Evolutionary conservation across 2,888 invertebrate genomes (phyloP).

Genomic region (Colletes collaris): DNA sequence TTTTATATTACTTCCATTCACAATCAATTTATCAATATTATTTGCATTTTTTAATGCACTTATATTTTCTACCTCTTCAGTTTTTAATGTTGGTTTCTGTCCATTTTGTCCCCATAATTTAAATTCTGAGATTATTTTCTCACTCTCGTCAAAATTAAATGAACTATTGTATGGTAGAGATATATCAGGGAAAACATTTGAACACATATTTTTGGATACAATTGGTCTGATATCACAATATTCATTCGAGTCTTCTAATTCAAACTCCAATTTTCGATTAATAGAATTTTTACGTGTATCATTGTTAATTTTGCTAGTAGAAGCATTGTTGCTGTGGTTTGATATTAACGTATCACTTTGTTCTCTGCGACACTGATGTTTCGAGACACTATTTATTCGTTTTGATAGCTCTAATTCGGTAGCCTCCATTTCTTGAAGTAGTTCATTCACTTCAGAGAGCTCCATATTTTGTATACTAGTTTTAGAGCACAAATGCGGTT

Average conservation of each 20-base stretch:
- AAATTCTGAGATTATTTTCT: constrained; percentile 72
- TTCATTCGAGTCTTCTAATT: constrained; percentile 45
- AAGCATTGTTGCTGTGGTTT: constrained; percentile 10
- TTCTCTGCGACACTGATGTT: constrained; percentile 54
- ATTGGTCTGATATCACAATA: constrained; percentile 16
- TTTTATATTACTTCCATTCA: constrained; percentile 8
- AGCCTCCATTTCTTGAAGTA: constrained; percentile 82
- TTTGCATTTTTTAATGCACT: constrained; percentile 11
- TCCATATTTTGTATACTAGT: constrained; percentile 75
- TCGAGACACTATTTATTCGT: constrained; percentile 62
- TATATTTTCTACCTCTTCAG: constrained; percentile 23
- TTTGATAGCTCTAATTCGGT: constrained; percentile 80
- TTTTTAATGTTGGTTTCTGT: constrained; percentile 29
- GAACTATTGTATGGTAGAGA: constrained; percentile 71
- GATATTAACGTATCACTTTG: constrained; percentile 7
- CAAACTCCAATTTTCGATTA: constrained; percentile 62
- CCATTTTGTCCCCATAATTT: constrained; percentile 70
- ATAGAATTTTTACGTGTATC: constrained; percentile 1
- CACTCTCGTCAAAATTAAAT: constrained; percentile 67
- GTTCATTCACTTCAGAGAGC: constrained; percentile 81
- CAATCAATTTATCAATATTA: constrained; percentile 6
- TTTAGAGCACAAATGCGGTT: constrained; percentile 60
- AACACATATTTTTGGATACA: constrained; percentile 53
- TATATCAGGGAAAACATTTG: constrained; percentile 62
- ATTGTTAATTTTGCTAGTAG: constrained; percentile 15